Base-by-base conservation (phyloP, 2,888 invertebrate species). In the Drosophila affinis region DNA sequence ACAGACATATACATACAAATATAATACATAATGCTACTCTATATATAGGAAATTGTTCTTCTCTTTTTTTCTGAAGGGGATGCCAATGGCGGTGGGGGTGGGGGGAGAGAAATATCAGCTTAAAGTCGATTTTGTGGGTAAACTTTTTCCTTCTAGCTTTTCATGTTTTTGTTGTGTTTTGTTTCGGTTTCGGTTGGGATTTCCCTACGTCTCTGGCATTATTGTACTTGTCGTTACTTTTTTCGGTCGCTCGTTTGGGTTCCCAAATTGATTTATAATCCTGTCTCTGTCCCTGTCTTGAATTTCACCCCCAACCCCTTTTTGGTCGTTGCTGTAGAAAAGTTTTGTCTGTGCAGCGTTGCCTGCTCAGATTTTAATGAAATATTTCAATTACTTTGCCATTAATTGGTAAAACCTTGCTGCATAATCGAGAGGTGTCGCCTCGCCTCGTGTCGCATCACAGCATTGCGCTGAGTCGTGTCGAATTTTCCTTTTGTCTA, bases 261-360 rank as follows among this genome's bases (percentile, higher is more conserved):
- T 6, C 48, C 81, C 79, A 89, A 85, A 85, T 89, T 89, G 86
- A 87, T 85, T 87, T 85, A 87, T 87, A 85, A 89, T 87, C 82
- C 89, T 63, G 74, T 62, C 76, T 73, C 67, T 62, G 74, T 62
- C 76, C 75, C 67, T 62, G 74, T 62, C 76, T 77, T 62, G 67
- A 76, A 75, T 88, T 79, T 67, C 72, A 45, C 24, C 24, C 24
- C 24, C 21, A 0, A 21, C 62, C 55, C 56, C 61, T 68, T 47
- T 63, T 45, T 53, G 34, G 34, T 44, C 18, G 32, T 49, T 46
- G 10, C 5, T 56, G 51, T 51, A 27, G 51, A 57, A 57, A 55
- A 64, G 51, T 67, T 61, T 51, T 58, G 49, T 44, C 46, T 61
- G 55, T 39, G 2, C 39, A 39, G 39, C 14, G n/a, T 39, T n/a